Percentiles rank a stretch among this genome's conserved stretches.
These are phyloP conservation scores for Saturnia pavonia DNA, from an alignment of 2,888 invertebrate genomes.

Conservation along the genomic window DNA sequence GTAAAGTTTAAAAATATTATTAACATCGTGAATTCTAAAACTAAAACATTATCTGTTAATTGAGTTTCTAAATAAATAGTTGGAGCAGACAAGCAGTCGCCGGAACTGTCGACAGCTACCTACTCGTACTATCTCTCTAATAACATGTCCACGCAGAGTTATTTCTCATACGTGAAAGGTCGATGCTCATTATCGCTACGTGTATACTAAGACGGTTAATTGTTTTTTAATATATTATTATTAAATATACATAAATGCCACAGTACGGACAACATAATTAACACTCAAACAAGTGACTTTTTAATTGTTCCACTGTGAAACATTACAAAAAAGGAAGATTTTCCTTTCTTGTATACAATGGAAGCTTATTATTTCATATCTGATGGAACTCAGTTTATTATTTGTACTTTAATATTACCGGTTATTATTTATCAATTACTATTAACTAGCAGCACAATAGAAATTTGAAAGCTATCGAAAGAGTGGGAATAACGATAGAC, in stretches of 20 bases:
- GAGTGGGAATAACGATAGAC: too few relatives aligned
- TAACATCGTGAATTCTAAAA: too few relatives aligned
- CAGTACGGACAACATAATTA: not conserved
- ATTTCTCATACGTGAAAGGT: slow-evolving; percentile 7
- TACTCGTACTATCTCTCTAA: not conserved
- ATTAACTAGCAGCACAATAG: not conserved
- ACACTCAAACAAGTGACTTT: not conserved
- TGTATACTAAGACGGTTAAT: not conserved
- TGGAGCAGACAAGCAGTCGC: not conserved
- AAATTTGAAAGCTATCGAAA: not conserved
- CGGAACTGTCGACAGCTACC: not conserved
- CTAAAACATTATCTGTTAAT: too few relatives aligned
- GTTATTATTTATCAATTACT: not conserved
- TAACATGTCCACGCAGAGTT: not conserved
- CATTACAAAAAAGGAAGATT: not conserved
- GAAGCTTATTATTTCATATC: not conserved
- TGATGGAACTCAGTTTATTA: not conserved
- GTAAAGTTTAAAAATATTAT: too few relatives aligned
- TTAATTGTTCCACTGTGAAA: not conserved
- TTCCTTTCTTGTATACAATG: not conserved
- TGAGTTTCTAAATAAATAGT: not conserved
- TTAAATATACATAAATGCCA: not conserved
- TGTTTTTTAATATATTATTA: not conserved
- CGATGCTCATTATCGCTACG: not conserved
- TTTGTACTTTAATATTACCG: not conserved